Conservation (phyloP, 2,113 vertebrate species). For the Nyctereutes procyonoides region DNA sequence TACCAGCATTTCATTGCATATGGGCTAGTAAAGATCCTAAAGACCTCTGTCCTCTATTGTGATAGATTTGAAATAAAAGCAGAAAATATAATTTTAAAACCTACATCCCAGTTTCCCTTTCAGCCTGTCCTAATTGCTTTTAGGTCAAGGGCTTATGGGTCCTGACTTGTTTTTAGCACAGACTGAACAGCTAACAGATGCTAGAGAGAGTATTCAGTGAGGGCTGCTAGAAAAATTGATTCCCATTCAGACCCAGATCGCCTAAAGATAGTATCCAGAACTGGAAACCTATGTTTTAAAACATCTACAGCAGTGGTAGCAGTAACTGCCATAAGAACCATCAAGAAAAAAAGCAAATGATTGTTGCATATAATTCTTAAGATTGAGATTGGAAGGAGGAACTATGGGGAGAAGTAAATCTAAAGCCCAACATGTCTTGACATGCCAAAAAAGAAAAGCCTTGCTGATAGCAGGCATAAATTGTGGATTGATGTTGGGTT, state of each 20-base stretch:
- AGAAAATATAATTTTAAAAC: conserved; percentile 14
- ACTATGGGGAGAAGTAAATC: background rate
- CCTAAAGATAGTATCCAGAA: conserved; percentile 13
- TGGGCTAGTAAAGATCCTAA: background rate
- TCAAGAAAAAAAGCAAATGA: conserved; percentile 53
- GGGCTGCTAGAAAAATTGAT: background rate
- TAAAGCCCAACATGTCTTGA: background rate
- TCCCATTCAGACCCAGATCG: background rate
- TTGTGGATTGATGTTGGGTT: conserved; percentile 20
- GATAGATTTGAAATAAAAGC: conserved; percentile 11
- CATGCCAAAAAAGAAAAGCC: background rate
- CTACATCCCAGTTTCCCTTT: conserved; percentile 27
- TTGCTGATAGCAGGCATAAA: conserved; percentile 56
- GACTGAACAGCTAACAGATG: conserved; percentile 38
- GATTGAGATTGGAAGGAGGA: background rate
- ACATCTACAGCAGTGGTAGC: background rate
- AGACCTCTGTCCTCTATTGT: background rate
- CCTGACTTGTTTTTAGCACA: conserved; percentile 25
- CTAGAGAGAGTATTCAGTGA: background rate
- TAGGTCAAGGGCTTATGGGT: background rate
- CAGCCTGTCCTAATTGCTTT: background rate
- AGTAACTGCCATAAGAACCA: conserved; percentile 7
- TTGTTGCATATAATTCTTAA: conserved; percentile 1
- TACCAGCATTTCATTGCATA: background rate
- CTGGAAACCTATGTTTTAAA: conserved; percentile 41